These are phyloP conservation scores for Ichneumoninae sp. DNA, from an alignment of 2,888 invertebrate genomes.

Conservation along the genomic window DNA sequence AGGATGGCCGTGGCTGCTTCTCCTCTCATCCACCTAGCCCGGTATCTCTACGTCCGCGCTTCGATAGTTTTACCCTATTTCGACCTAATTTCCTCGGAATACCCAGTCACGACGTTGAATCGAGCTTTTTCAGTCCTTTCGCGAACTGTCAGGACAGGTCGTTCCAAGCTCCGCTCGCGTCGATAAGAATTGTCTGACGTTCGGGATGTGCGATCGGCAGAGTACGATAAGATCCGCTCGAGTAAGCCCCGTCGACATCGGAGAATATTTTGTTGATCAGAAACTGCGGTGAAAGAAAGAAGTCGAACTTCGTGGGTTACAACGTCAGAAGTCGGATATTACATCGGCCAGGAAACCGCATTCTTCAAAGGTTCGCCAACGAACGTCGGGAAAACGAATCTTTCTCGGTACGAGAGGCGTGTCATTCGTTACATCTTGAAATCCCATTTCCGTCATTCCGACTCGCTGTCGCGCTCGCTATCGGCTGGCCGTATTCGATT, in stretches of 20 bases:
- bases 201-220: neutral
- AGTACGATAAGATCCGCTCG: neutral
- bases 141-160: slow-evolving; percentile 22
- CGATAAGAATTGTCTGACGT: slow-evolving; percentile 11
- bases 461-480: neutral
- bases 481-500: neutral
- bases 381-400: no score
- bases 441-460: neutral
- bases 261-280: no score
- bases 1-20: slow-evolving; percentile 35
- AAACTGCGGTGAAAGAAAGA: no score
- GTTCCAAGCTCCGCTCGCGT: neutral
- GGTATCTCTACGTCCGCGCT: slow-evolving; percentile 72
- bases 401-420: neutral
- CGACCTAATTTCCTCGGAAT: slow-evolving; percentile 71
- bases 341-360: neutral
- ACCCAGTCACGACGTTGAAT: slow-evolving; percentile 16
- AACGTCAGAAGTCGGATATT: neutral
- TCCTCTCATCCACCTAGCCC: slow-evolving; percentile 62
- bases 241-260: neutral
- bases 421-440: neutral
- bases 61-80: slow-evolving; percentile 73
- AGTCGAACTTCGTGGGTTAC: neutral
- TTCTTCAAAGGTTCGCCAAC: no score
- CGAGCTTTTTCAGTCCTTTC: slow-evolving; percentile 26